These are phyloP conservation scores for Eulacestoma nigropectus DNA, from an alignment of 2,113 vertebrate species.

Conservation along the genomic window DNA sequence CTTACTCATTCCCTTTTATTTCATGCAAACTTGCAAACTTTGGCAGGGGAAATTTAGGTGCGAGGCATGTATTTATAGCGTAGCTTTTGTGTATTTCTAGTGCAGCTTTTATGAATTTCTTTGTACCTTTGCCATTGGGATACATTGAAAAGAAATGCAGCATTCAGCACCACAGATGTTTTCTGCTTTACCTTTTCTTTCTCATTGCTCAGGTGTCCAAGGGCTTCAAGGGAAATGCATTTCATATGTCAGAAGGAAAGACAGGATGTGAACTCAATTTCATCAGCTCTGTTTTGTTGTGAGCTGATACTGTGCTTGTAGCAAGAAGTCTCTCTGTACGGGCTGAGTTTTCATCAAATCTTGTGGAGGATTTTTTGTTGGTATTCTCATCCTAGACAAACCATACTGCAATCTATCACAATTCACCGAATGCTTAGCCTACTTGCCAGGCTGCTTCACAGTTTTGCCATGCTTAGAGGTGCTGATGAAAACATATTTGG, in stretches of 20 bases:
- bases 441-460: background rate
- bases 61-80: background rate
- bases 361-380: background rate
- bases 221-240: background rate
- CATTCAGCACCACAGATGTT: background rate
- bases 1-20: background rate
- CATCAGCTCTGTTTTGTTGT: background rate
- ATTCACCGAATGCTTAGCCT: background rate
- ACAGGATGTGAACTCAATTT: background rate
- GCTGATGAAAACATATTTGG: conserved; percentile 45
- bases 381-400: conserved; percentile 21
- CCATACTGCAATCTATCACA: background rate
- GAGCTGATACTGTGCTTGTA: background rate
- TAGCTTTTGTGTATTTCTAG: background rate
- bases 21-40: background rate
- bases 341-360: background rate
- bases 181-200: background rate
- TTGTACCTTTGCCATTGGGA: background rate
- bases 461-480: background rate
- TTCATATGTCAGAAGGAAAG: background rate
- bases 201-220: background rate
- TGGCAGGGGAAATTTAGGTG: background rate
- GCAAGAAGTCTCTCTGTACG: background rate
- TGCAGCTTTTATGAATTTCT: background rate
- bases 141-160: background rate